Conservation (phyloP, 2,113 vertebrate genomes). For the Dasyornis broadbenti region DNA sequence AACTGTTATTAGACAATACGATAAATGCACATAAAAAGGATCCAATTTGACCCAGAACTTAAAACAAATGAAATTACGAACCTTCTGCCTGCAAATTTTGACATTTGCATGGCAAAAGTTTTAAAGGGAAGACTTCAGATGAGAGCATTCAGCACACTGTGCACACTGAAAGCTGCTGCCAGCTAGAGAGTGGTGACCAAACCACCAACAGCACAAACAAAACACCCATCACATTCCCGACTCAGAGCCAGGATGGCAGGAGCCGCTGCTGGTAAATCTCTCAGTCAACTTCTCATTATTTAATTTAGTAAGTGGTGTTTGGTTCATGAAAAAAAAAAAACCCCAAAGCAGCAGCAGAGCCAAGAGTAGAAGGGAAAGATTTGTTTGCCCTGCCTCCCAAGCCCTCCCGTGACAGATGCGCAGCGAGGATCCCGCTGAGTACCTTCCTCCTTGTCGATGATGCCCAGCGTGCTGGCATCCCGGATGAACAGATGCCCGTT, state of each 20-base stretch:
- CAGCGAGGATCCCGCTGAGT: conserved; percentile 39
- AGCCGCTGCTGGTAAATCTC: background rate
- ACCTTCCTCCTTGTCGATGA: conserved; percentile 85
- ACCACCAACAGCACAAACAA: background rate
- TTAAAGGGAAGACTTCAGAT: background rate
- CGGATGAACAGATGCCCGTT: conserved; percentile 80
- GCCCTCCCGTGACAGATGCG: conserved; percentile 21
- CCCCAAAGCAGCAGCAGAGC: background rate
- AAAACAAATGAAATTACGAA: background rate
- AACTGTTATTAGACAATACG: background rate
- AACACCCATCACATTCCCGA: rapidly evolving
- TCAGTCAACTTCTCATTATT: background rate
- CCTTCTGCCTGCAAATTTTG: background rate
- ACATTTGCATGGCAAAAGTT: background rate
- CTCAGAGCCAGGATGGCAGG: background rate
- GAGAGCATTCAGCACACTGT: rapidly evolving
- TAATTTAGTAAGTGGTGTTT: background rate
- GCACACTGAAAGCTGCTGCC: background rate
- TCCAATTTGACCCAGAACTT: background rate
- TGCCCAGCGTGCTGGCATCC: conserved; percentile 79
- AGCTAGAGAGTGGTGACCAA: background rate
- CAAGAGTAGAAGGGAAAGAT: background rate
- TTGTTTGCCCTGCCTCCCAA: background rate
- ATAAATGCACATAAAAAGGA: background rate
- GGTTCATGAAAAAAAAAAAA: background rate